Base-by-base conservation (phyloP, 1,140 invertebrate genomes). In the Drosophila bocki region DNA sequence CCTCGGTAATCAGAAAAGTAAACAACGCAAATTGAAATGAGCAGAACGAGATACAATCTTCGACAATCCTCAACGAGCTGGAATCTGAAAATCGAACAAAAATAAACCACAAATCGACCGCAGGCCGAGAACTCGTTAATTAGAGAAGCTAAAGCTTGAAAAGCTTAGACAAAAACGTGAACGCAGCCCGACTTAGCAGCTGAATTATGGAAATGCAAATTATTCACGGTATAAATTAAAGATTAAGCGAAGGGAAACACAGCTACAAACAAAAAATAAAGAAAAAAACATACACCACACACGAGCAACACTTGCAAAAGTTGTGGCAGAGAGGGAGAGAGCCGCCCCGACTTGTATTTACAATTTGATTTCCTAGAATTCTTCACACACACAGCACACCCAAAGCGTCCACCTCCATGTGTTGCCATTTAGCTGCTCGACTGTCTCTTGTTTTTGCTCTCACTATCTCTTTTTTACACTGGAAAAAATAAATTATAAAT, bases 341-440 rank as follows among this genome's bases (percentile, higher is more conserved):
- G 70, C 35, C 39, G 65, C 39, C 35, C 44, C 19, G 61, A 78
- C 72, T 81, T 64, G 37, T 75, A 87, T 82, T 80, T 83, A 78
- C 62, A 75, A 51, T 65, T 48, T 50, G 51, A 88, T 87, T 87
- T 87, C 83, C 83, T 87, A 87, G 83, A 87, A 87, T 80, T 87
- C 54, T 61, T 64, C 70, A 75, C 58, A 26, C 33, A 62, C 35
- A 54, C 33, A 15, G 19, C 33, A 62, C 35, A 54, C 33, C 8
- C 13, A 26, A 64, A n/a, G n/a, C n/a, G n/a, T n/a, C n/a, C 42
- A 54, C 70, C 56, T 59, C 60, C 56, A 70, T 53, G 48, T 59
- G 67, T 48, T 71, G 51, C 41, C 61, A 50, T 44, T 67, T 65
- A 62, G 41, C 57, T 29, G n/a, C 29, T n/a, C n/a, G 47, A 7